phyloP scores from a whole-genome alignment of 23 tunicate genomes.

The Trididemnum clinides region DNA sequence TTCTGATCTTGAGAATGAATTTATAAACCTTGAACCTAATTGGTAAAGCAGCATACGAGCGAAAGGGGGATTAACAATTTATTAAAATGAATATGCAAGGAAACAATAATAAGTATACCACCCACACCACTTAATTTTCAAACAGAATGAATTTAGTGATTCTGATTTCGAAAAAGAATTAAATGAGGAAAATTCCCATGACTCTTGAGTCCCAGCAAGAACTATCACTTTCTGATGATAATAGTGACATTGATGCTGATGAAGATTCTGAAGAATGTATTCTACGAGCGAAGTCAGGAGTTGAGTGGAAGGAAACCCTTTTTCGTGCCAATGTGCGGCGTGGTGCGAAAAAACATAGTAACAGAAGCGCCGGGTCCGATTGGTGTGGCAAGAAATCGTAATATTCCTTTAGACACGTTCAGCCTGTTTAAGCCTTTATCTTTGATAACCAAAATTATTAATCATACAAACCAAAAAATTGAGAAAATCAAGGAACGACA shows the following conservation, averaged over 20 bases:
- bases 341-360: slow-evolving; percentile 1
- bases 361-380: background rate
- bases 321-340: slow-evolving; percentile 8
- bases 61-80: no score
- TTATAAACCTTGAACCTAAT: no score
- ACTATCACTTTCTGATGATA: background rate
- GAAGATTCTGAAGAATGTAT: no score
- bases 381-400: background rate
- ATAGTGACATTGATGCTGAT: background rate
- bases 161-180: background rate
- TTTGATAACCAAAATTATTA: background rate
- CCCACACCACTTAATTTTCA: no score
- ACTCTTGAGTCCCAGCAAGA: background rate
- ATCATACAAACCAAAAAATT: slow-evolving; percentile 15
- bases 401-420: background rate
- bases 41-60: no score
- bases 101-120: no score
- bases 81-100: no score
- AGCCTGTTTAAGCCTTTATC: background rate
- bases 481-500: background rate
- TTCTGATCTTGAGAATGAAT: background rate
- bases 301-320: background rate
- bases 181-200: background rate
- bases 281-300: background rate
- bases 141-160: background rate